Evolutionary conservation across 2,888 invertebrate genomes (phyloP), one percentile per base, ranked within the genome.

Genomic region (Rhopalosiphum nymphaeae): DNA sequence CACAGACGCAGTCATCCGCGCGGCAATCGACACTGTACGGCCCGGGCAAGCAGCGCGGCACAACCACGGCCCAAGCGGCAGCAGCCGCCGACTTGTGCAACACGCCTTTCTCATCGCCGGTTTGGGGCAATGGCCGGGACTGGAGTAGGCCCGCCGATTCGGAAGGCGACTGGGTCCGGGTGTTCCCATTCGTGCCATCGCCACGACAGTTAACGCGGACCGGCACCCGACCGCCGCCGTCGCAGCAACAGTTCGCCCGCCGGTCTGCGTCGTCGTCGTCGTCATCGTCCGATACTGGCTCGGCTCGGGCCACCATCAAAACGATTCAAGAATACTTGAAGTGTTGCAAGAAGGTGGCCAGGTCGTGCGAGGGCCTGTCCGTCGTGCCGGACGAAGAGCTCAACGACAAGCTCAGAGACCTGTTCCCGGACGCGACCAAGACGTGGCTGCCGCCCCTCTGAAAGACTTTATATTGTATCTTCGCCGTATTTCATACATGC

Each of bases 91-190:
- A 49, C 61, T 1, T 29, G 67, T 90, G 89, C 46, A 85, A 46
- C 84, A 49, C 89, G 49, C 25, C 89, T 44, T 21, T n/a, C 36
- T 13, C 42, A 61, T 86, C 89, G 0, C 0, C 96, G 96, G 95
- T 96, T 16, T 98, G 97, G 97, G 97, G 97, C 78, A 98, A 97
- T 95, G 97, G 97, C 4, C 96, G 97, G 94, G 97, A 97, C 95
- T 98, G 98, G 98, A 96, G 96, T 95, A 96, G 96, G 84, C 97
- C 97, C 0, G 96, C 96, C 13, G 96, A 96, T 1, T 96, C 96
- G 36, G 97, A 97, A 95, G 98, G 98, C 0, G 97, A 97, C 85
- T 98, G 98, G 97, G 97, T 97, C 87, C 96, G 98, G 95, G 97
- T 98, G 94, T 98, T 97, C 96, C 98, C 98, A 21, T 94, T 95